Evolutionary conservation across 2,888 invertebrate species (phyloP).

Genomic region (Lasioglossum leucozonium): DNA sequence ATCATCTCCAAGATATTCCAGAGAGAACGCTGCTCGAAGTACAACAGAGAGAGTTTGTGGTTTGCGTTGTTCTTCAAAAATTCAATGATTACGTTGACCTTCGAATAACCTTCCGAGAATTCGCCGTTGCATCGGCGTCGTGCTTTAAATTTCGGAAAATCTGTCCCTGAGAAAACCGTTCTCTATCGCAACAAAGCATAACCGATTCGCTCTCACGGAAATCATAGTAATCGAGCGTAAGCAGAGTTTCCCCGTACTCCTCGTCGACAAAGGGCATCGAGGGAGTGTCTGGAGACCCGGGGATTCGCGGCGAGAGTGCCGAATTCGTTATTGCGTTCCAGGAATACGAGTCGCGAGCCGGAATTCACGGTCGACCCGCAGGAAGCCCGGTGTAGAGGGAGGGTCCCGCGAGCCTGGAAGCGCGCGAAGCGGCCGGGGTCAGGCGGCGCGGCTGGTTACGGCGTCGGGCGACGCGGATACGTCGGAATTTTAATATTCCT

Average conservation of each 20-base stretch:
- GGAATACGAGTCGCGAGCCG: slow-evolving; percentile 26
- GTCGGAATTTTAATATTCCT: slow-evolving; percentile 80
- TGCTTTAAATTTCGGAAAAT: too few relatives aligned
- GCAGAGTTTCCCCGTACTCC: background rate
- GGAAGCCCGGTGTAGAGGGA: slow-evolving; percentile 1
- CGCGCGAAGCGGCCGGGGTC: slow-evolving; percentile 41
- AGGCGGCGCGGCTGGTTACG: slow-evolving; percentile 35
- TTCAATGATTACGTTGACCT: too few relatives aligned
- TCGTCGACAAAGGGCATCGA: background rate
- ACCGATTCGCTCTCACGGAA: background rate
- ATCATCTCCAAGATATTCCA: background rate
- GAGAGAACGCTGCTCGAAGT: background rate
- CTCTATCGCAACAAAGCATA: too few relatives aligned
- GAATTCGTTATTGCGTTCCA: slow-evolving; percentile 55
- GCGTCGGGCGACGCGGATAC: slow-evolving; percentile 67
- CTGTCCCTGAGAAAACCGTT: too few relatives aligned
- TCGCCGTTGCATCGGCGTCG: too few relatives aligned
- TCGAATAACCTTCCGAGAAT: too few relatives aligned
- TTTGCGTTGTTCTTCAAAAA: background rate
- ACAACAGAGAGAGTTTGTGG: background rate
- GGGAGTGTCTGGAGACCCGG: background rate
- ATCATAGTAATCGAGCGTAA: background rate
- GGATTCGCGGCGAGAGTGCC: background rate
- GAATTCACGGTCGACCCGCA: slow-evolving; percentile 8
- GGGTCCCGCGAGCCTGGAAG: slow-evolving; percentile 1